Percentiles rank a stretch among this genome's conserved stretches.
Evolutionary conservation across 2,888 invertebrate genomes (phyloP).

Genomic region (Dastarcus helophoroides): DNA sequence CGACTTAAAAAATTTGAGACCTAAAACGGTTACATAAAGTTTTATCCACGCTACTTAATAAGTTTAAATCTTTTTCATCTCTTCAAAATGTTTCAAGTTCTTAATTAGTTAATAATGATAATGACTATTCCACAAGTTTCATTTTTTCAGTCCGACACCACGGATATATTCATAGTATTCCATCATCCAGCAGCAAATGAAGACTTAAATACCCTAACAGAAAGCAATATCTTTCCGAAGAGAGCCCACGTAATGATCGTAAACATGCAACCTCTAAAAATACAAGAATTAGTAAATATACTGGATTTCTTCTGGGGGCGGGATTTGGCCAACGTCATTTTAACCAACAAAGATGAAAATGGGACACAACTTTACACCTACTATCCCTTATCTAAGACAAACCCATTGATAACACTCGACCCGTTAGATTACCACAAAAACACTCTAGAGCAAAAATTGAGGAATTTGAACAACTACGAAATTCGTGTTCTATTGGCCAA

Average conservation of each 20-base stretch:
- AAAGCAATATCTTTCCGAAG: no score
- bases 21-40: no score
- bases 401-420: slow-evolving; percentile 4
- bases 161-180: no score
- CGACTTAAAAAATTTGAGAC: no score
- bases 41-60: no score
- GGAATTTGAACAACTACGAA: slow-evolving; percentile 4
- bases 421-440: slow-evolving; percentile 1
- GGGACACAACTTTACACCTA: slow-evolving; percentile 3
- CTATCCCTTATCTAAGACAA: slow-evolving; percentile 4
- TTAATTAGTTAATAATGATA: no score
- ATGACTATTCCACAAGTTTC: no score
- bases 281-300: neutral
- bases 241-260: no score
- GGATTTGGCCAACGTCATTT: slow-evolving; percentile 5
- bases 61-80: no score
- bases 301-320: slow-evolving; percentile 5
- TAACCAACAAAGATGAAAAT: neutral
- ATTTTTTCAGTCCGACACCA: no score
- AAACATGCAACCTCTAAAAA: slow-evolving; percentile 1
- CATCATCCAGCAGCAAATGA: no score
- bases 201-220: neutral
- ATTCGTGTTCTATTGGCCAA: slow-evolving; percentile 8
- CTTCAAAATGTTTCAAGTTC: no score
- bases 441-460: slow-evolving; percentile 3